A percentile compares a stretch with the other conserved stretches of the same genome.
These are phyloP conservation scores for Seladonia tumulorum DNA, from an alignment of 2,888 invertebrate species.

Conservation along the genomic window DNA sequence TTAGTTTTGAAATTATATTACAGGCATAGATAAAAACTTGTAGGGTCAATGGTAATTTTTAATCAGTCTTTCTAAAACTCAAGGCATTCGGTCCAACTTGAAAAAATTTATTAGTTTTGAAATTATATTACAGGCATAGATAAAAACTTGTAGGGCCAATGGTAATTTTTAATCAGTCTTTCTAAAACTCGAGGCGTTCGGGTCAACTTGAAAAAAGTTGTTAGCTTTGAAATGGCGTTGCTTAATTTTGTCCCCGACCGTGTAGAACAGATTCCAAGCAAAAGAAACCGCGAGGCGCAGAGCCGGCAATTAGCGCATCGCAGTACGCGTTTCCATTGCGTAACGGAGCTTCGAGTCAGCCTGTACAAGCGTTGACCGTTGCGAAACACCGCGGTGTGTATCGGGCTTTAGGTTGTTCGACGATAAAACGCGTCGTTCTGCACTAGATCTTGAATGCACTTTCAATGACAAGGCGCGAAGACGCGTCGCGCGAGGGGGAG, in stretches of 20 bases:
- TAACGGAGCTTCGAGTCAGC: background rate
- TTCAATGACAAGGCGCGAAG: constrained; percentile 78
- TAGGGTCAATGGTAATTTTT: background rate
- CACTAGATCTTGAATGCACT: constrained; percentile 81
- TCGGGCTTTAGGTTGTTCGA: background rate
- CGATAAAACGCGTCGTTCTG: constrained; percentile 65
- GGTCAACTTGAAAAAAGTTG: background rate
- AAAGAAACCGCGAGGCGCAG: background rate
- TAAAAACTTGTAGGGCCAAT: no score
- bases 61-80: background rate
- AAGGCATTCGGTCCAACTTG: background rate
- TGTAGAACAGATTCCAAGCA: background rate
- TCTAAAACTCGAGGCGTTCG: background rate
- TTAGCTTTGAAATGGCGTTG: no score
- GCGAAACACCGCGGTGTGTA: background rate
- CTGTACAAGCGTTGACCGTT: background rate
- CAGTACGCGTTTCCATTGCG: background rate
- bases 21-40: no score
- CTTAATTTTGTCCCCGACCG: background rate
- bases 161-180: background rate
- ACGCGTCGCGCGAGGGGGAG: constrained; percentile 18
- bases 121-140: no score
- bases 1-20: no score
- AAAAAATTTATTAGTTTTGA: no score
- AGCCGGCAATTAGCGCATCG: background rate